Percentiles rank a stretch among this genome's conserved stretches.
Conservation (phyloP, 2,797 vertebrate genomes). For the Tragelaphus oryx region DNA sequence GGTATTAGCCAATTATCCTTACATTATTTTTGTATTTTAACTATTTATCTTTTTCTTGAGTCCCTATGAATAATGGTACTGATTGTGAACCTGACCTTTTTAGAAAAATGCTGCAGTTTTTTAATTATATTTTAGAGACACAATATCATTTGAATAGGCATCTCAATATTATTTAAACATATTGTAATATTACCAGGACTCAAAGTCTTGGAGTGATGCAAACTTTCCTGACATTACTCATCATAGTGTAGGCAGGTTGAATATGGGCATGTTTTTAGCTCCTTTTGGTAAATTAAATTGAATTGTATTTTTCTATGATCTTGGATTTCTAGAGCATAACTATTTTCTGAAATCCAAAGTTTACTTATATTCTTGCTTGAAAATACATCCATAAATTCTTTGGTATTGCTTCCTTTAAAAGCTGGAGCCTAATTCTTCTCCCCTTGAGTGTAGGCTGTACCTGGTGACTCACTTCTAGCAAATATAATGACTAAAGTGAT, state of each 20-base stretch:
- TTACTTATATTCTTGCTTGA: constrained; percentile 3
- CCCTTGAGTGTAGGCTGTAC: background rate
- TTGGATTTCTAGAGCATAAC: constrained; percentile 19
- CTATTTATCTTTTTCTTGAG: constrained; percentile 32
- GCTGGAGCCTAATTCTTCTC: background rate
- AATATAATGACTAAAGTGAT: background rate
- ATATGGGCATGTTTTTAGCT: constrained; percentile 24
- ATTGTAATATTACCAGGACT: constrained; percentile 21
- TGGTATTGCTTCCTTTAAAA: constrained; percentile 14
- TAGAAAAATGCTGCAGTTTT: constrained; percentile 27
- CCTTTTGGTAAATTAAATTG: constrained; percentile 42
- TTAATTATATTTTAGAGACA: constrained; percentile 43
- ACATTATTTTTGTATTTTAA: constrained; percentile 26
- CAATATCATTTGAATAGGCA: constrained; percentile 33
- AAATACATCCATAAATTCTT: background rate
- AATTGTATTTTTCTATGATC: constrained; percentile 14
- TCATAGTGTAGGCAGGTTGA: constrained; percentile 24
- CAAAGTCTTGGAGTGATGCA: constrained; percentile 35
- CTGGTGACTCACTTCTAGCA: background rate
- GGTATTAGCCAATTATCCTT: background rate
- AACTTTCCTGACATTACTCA: constrained; percentile 37
- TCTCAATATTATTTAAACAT: constrained; percentile 42
- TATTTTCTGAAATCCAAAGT: constrained; percentile 45
- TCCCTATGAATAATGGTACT: constrained; percentile 33
- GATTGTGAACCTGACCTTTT: constrained; percentile 11